phyloP scores from a whole-genome alignment of 2,797 vertebrate genomes.

The Harpagifer antarcticus region DNA sequence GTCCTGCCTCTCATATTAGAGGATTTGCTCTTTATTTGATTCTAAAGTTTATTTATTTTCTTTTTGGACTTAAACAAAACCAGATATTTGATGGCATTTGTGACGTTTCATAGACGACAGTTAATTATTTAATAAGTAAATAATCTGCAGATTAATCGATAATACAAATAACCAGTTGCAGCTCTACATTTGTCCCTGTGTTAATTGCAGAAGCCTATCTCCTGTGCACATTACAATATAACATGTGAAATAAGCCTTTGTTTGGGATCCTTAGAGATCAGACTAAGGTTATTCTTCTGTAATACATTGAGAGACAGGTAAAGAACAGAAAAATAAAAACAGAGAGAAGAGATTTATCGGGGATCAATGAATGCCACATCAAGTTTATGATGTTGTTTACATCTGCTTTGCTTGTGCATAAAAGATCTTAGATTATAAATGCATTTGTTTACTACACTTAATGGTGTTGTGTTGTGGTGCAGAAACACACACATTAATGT shows the following conservation, averaged over 20 bases:
- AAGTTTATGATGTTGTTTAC: conserved; percentile 28
- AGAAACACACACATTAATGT: conserved; percentile 2
- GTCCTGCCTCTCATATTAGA: no score
- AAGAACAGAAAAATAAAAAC: conserved; percentile 16
- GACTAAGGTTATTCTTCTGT: not conserved
- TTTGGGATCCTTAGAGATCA: not conserved
- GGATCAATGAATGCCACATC: conserved; percentile 37
- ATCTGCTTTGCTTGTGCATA: conserved; percentile 26
- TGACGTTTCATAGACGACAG: no score
- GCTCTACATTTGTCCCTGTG: no score
- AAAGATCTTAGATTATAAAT: conserved; percentile 18
- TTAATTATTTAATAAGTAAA: no score
- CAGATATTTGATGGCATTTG: no score
- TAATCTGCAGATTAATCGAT: no score
- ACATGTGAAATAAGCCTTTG: conserved; percentile 4
- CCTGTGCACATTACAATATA: not conserved
- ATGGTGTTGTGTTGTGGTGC: conserved; percentile 6
- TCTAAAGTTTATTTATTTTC: no score
- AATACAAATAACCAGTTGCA: no score
- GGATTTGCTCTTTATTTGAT: no score
- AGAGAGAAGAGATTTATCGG: conserved; percentile 12
- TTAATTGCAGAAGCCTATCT: not conserved
- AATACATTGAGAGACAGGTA: conserved; percentile 13
- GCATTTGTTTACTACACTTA: conserved; percentile 9
- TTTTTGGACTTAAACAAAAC: no score